Percentiles rank a stretch among this genome's conserved stretches.
Conservation (phyloP, 2,797 vertebrate genomes). For the Phrynocephalus guinanensis region DNA sequence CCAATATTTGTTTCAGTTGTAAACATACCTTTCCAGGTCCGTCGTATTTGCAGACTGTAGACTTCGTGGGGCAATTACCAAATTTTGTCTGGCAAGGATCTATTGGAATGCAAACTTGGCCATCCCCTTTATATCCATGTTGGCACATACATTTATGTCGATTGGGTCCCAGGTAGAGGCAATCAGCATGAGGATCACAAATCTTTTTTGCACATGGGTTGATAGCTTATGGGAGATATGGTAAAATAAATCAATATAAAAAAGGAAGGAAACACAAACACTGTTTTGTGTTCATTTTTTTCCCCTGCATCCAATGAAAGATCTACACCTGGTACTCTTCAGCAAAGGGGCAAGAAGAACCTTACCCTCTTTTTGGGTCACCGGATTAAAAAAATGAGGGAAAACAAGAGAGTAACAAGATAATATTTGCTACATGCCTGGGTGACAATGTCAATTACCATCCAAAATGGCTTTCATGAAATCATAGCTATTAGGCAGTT, state of each 20-base stretch:
- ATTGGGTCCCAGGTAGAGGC: constrained; percentile 85
- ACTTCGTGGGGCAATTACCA: constrained; percentile 80
- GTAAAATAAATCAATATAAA: not conserved
- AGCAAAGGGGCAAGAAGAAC: too few relatives aligned
- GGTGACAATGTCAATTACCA: too few relatives aligned
- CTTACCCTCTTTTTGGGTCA: not conserved
- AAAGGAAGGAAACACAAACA: not conserved
- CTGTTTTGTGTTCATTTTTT: not conserved
- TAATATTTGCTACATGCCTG: not conserved
- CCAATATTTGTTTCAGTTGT: not conserved
- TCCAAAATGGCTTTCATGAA: not conserved
- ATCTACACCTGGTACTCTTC: not conserved
- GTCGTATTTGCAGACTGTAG: constrained; percentile 84
- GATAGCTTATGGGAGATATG: constrained; percentile 79
- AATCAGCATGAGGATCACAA: constrained; percentile 83
- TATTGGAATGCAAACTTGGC: constrained; percentile 83
- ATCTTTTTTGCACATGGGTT: constrained; percentile 84
- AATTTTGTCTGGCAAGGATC: constrained; percentile 86
- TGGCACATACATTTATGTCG: constrained; percentile 83
- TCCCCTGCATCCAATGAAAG: not conserved
- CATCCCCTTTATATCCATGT: constrained; percentile 87
- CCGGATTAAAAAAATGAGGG: not conserved
- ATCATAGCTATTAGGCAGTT: not conserved
- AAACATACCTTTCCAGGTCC: constrained; percentile 87
- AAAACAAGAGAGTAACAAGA: not conserved